These are phyloP conservation scores for Kradibia gibbosae DNA, from an alignment of 1,140 invertebrate genomes.

Conservation along the genomic window DNA sequence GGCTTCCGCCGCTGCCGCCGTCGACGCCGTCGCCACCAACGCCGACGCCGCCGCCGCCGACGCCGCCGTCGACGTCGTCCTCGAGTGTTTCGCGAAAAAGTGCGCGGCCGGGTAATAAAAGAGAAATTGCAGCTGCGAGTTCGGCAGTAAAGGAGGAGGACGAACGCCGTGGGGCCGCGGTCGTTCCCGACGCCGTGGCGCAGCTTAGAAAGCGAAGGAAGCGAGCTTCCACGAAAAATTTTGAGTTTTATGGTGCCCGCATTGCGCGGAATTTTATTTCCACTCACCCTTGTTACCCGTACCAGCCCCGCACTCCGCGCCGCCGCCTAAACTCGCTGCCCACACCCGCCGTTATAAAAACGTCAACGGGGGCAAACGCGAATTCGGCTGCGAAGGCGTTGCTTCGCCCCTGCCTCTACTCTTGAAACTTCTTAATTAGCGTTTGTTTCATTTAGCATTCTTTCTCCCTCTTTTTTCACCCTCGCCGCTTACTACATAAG, in stretches of 20 bases:
- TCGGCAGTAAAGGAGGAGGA: conserved; percentile 45
- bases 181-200: background rate
- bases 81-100: conserved; percentile 44
- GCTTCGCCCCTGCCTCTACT: background rate
- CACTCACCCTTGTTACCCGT: background rate
- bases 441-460: background rate
- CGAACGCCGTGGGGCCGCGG: background rate
- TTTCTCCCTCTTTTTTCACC: background rate
- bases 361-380: conserved; percentile 16
- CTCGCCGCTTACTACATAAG: background rate
- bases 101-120: conserved; percentile 46
- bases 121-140: conserved; percentile 49
- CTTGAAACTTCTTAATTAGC: conserved; percentile 34
- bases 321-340: background rate
- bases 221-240: conserved; percentile 46
- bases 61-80: background rate
- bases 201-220: background rate
- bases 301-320: background rate
- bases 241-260: conserved; percentile 48
- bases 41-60: background rate
- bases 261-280: conserved; percentile 48
- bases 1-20: background rate
- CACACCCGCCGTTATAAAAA: background rate
- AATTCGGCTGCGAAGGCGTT: background rate
- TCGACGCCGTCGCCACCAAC: conserved; percentile 12